Evolutionary conservation across 2,888 invertebrate genomes (phyloP), one percentile per base, ranked within the genome.

Genomic region (Liopterus haemorrhoidalis): DNA sequence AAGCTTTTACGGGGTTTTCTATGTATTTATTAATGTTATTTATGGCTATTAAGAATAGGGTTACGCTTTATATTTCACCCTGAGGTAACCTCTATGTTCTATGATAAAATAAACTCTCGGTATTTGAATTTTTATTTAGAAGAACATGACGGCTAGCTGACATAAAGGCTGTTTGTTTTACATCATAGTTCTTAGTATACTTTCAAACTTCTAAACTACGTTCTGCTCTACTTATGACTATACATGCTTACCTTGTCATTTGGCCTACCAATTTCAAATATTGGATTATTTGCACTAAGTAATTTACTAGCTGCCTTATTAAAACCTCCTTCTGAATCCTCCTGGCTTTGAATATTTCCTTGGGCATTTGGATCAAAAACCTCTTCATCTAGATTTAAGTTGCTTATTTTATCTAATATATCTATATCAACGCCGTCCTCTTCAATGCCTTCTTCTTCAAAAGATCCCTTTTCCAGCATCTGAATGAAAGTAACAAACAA

Each of bases 211-310:
- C n/a, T n/a, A n/a, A n/a, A n/a, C n/a, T n/a, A n/a, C n/a, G n/a
- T n/a, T n/a, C n/a, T n/a, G n/a, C n/a, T n/a, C n/a, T n/a, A n/a
- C n/a, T n/a, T n/a, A n/a, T n/a, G n/a, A n/a, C n/a, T n/a, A n/a
- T n/a, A n/a, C 24, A 36, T 19, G 61, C 61, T 55, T 56, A 72
- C 70, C 59, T 84, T 88, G n/a, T 82, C 78, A 51, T 86, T 86
- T 9, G 70, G 67, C 0, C 73, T 67, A 2, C 68, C 55, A 1
- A 72, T 58, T 18, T 76, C 59, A 66, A 87, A 89, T 5, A 88
- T 77, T 0, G 88, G 87, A 72, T 88, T 84, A 27, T 72, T 72
- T 1, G 75, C 71, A 2, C 78, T 78, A 19, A 87, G 65, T 18
- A 85, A 70, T 16, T 78, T 77, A 12, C 75, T 71, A 4, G 78